Percentiles rank a stretch among this genome's conserved stretches.
Conservation (phyloP, 2,113 vertebrate genomes). For the Genyomyrus donnyi region DNA sequence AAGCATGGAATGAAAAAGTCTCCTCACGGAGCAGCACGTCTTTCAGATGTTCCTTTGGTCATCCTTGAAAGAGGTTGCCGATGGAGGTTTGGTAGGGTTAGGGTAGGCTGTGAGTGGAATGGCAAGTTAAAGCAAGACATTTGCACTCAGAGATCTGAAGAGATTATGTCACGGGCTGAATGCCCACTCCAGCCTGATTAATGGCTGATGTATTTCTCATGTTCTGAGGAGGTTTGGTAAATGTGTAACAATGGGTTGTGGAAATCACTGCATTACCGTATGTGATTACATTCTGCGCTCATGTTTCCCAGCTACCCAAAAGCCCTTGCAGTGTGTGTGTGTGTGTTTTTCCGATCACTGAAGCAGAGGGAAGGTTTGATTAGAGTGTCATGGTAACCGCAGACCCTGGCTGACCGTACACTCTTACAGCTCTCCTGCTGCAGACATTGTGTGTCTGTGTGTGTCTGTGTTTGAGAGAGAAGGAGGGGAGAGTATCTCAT, state of each 20-base stretch:
- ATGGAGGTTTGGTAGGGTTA: not conserved
- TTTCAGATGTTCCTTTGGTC: not conserved
- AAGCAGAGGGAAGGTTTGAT: not conserved
- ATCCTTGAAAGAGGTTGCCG: not conserved
- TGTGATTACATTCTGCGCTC: not conserved
- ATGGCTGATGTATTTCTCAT: constrained; percentile 12
- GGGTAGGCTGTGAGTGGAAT: not conserved
- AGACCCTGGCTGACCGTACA: not conserved
- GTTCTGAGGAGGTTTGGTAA: not conserved
- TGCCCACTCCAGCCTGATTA: not conserved
- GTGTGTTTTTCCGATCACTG: not conserved
- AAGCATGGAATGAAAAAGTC: not conserved
- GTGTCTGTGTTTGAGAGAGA: not conserved
- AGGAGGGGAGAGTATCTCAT: not conserved
- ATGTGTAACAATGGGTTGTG: constrained; percentile 16
- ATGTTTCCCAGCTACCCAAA: not conserved
- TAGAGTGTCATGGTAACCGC: constrained; percentile 13
- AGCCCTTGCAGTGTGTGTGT: not conserved
- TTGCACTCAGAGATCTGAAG: not conserved
- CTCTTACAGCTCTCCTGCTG: not conserved
- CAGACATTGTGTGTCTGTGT: not conserved
- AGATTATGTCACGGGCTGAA: not conserved
- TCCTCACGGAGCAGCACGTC: not conserved
- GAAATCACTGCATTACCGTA: not conserved
- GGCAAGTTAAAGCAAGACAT: not conserved